Base-by-base conservation (phyloP, 2,888 invertebrate species). In the Mactromeris polynyma region DNA sequence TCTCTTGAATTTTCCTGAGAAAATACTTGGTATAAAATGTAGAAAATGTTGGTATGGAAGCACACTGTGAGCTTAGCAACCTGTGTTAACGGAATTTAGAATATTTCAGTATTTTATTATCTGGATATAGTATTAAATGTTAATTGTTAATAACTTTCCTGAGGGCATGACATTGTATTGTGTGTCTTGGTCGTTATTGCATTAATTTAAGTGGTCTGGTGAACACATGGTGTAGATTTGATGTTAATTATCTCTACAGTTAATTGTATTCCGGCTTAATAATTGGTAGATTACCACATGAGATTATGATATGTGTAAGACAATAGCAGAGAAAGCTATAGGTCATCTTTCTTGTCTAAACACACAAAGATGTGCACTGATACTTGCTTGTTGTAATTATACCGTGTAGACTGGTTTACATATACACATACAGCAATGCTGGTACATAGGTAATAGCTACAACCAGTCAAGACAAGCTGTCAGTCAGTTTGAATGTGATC, bases 401-500 rank as follows among this genome's bases (percentile, higher is more conserved):
- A 73, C 31, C 26, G 33, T 36, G 36, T 36, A 36, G 19, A 17
- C 31, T 73, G 69, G 31, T 33, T 33, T 11, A 14, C n/a, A 26
- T 69, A 0, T 64, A 33, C 31, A 33, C 31, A 26, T 73, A 73
- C 73, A 73, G 33, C 31, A 19, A 36, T 73, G 19, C 58, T 73
- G 19, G 17, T 73, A 73, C 73, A 73, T 73, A 73, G 73, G 73
- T 73, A 73, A 73, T 73, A 33, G 4, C 73, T 36, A 26, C 26
- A 19, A 73, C 33, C 73, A 73, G 73, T 19, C 33, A 33, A 11
- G 14, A 17, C 33, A 33, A 33, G 36, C 73, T 73, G 73, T 73
- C 73, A 73, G 69, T 69, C 69, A 83, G 73, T 83, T 42, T 77
- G 83, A 46, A 77, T 51, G 83, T 77, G 73, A 51, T 31, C 33